Percentiles rank a stretch among this genome's conserved stretches.
These are phyloP conservation scores for Teinopalpus imperialis DNA, from an alignment of 2,888 invertebrate species.

Conservation along the genomic window DNA sequence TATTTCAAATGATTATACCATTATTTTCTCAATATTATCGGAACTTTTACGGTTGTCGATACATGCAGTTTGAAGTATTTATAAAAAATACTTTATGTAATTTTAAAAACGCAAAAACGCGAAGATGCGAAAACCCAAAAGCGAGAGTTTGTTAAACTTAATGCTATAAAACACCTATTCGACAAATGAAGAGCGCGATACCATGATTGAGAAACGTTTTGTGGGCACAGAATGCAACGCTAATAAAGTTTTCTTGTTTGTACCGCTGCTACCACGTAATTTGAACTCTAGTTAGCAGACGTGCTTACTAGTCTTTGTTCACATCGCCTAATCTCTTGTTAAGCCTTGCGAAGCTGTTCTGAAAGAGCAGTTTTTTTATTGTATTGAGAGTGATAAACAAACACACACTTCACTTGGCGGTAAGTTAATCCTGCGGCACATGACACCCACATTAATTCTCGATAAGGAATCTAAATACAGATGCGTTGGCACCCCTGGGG, in stretches of 20 bases:
- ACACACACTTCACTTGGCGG: too few relatives aligned
- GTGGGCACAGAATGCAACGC: constrained; percentile 39
- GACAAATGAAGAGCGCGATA: neutral
- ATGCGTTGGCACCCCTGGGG: too few relatives aligned
- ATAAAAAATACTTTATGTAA: too few relatives aligned
- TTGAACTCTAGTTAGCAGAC: constrained; percentile 45
- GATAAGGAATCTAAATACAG: too few relatives aligned
- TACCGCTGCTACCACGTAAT: constrained; percentile 44
- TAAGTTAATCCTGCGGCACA: too few relatives aligned
- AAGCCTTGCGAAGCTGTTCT: constrained; percentile 23
- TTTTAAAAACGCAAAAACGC: too few relatives aligned
- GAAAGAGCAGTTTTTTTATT: neutral
- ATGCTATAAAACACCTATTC: neutral
- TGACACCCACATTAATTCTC: too few relatives aligned
- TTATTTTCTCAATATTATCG: too few relatives aligned
- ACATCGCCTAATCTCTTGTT: constrained; percentile 25
- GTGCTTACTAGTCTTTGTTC: constrained; percentile 47
- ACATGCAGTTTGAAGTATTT: too few relatives aligned
- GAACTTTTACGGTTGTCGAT: too few relatives aligned
- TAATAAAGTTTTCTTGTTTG: constrained; percentile 52
- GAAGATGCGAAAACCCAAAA: neutral
- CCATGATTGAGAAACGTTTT: neutral
- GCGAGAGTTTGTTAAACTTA: neutral
- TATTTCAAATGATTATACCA: too few relatives aligned
- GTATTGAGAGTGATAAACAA: too few relatives aligned